Conservation (phyloP, 2,888 invertebrate species). For the Phalangium opilio region DNA sequence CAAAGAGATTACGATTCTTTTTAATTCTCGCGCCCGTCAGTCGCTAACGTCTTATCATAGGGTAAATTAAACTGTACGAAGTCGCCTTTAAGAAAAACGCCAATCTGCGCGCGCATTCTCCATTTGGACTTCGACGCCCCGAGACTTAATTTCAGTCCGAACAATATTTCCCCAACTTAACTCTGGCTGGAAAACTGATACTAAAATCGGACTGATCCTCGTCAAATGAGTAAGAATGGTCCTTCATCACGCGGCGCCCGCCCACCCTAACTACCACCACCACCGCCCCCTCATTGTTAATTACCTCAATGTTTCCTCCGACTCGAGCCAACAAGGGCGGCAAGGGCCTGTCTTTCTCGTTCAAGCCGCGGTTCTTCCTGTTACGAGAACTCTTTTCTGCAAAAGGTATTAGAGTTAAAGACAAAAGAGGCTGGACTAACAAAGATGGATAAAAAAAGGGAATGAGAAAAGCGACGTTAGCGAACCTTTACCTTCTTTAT, state of each 20-base stretch:
- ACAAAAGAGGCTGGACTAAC: no score
- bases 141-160: background rate
- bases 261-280: no score
- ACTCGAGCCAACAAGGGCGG: conserved; percentile 93
- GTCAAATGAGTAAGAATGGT: conserved; percentile 1
- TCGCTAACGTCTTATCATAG: no score
- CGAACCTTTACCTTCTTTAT: conserved; percentile 33
- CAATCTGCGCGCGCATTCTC: background rate
- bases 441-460: no score
- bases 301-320: conserved; percentile 87
- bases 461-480: background rate
- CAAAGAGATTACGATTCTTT: no score
- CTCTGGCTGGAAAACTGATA: no score
- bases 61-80: conserved; percentile 12
- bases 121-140: background rate
- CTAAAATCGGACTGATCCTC: no score
- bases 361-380: conserved; percentile 46
- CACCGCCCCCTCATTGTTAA: no score
- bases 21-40: no score
- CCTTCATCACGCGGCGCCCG: no score
- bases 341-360: conserved; percentile 77
- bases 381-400: conserved; percentile 18
- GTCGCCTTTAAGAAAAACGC: conserved; percentile 11
- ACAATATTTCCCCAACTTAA: background rate
- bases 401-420: no score